Conservation (phyloP, 2,888 invertebrate genomes). For the Drosophila kuntzei region DNA sequence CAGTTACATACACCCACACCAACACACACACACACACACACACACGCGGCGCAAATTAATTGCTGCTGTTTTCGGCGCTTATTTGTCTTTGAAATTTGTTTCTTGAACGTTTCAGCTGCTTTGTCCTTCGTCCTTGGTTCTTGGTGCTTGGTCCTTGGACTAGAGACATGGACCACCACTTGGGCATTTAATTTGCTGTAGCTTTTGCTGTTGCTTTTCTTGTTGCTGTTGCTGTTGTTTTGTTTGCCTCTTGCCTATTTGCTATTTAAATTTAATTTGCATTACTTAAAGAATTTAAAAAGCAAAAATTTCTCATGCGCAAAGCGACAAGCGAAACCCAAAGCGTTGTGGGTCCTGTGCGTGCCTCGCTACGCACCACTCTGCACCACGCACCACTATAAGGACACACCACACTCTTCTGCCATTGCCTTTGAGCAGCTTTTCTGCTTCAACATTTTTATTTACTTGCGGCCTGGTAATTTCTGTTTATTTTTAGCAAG, state of each 20-base stretch:
- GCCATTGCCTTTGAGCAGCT: constrained; percentile 64
- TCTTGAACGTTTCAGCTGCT: constrained; percentile 56
- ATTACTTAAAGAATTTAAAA: constrained; percentile 81
- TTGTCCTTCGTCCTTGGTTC: constrained; percentile 26
- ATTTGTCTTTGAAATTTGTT: constrained; percentile 83
- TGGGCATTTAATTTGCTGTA: constrained; percentile 65
- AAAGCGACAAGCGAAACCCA: constrained; percentile 49
- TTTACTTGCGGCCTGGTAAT: constrained; percentile 75
- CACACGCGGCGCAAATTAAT: constrained; percentile 77
- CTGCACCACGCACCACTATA: constrained; percentile 1
- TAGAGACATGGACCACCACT: constrained; percentile 29
- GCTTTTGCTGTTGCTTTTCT: constrained; percentile 16
- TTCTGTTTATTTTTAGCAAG: constrained; percentile 78
- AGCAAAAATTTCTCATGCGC: constrained; percentile 74
- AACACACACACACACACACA: constrained; percentile 37
- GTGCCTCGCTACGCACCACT: constrained; percentile 15
- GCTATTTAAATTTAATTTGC: constrained; percentile 82
- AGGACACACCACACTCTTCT: constrained; percentile 3
- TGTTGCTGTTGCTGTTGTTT: constrained; percentile 33
- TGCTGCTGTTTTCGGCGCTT: constrained; percentile 81
- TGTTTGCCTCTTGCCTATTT: constrained; percentile 75
- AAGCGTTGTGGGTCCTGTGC: constrained; percentile 37
- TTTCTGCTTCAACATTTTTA: constrained; percentile 78
- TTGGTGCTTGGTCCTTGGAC: constrained; percentile 21
- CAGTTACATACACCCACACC: constrained; percentile 13